Evolutionary conservation across 1,140 invertebrate genomes (phyloP).

Genomic region (Polyergus mexicanus): DNA sequence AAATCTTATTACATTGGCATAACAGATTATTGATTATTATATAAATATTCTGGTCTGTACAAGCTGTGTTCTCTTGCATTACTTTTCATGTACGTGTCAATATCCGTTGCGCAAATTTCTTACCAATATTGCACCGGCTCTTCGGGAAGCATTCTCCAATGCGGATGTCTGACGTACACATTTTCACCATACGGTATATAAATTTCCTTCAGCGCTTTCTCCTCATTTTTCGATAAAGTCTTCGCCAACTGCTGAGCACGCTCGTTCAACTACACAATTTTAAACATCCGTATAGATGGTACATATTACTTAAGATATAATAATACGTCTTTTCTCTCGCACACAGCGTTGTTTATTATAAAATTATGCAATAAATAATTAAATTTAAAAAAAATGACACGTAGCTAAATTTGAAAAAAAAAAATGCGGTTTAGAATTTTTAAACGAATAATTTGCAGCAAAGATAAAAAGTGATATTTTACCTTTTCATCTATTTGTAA

Average conservation of each 20-base stretch:
- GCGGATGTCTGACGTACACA: conserved; percentile 85
- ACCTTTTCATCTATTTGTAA: conserved; percentile 89
- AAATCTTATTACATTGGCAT: neutral
- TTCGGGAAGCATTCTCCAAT: conserved; percentile 74
- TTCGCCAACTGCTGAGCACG: conserved; percentile 89
- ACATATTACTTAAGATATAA: neutral
- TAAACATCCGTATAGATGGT: neutral
- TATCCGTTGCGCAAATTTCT: conserved; percentile 57
- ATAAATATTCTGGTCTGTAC: neutral
- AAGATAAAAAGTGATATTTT: neutral
- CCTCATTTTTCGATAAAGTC: conserved; percentile 87
- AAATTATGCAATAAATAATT: neutral
- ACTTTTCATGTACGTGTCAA: conserved; percentile 7
- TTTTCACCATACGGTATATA: conserved; percentile 88
- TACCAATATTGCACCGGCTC: conserved; percentile 81
- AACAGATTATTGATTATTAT: neutral
- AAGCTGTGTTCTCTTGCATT: conserved; percentile 4
- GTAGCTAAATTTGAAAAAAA: neutral
- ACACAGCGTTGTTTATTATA: neutral
- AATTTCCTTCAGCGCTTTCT: conserved; percentile 84
- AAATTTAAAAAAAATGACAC: neutral
- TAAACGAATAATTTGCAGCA: neutral
- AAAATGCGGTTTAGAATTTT: neutral
- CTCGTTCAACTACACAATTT: conserved; percentile 82
- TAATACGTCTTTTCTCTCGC: conserved; percentile 12